Conservation (phyloP, 2,888 invertebrate species). For the Tetranychus piercei region DNA sequence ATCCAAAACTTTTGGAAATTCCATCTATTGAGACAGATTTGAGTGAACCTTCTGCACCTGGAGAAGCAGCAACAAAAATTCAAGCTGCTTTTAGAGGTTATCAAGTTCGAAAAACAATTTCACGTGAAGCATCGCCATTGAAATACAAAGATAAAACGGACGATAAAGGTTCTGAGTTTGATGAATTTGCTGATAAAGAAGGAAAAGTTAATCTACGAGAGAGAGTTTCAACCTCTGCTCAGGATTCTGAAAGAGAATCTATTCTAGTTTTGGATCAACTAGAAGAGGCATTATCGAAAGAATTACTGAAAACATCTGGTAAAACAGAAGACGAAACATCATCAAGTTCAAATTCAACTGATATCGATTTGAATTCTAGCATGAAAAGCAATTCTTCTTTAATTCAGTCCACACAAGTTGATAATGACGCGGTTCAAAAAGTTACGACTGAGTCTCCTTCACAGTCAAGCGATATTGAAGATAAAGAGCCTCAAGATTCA, state of each 20-base stretch:
- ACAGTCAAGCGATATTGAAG: no score
- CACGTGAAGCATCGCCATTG: slow-evolving; percentile 19
- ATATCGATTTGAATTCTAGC: background rate
- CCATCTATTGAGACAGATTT: slow-evolving; percentile 10
- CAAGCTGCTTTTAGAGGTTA: slow-evolving; percentile 27
- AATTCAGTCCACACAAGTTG: background rate
- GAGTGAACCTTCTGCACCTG: background rate
- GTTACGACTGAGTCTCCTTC: no score
- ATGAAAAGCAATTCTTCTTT: background rate
- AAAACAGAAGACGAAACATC: background rate
- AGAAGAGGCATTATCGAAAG: background rate
- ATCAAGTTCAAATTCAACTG: background rate
- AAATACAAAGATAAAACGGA: no score
- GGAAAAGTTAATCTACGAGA: background rate
- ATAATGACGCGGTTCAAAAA: background rate
- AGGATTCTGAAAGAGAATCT: background rate
- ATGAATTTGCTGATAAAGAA: background rate
- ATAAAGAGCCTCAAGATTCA: no score
- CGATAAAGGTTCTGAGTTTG: no score
- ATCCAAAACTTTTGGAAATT: background rate
- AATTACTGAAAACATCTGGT: background rate
- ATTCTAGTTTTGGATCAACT: background rate
- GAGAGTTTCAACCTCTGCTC: background rate
- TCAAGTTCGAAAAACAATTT: slow-evolving; percentile 24
- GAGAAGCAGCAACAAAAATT: slow-evolving; percentile 26